Evolutionary conservation across 2,113 vertebrate species (phyloP), one percentile per base, ranked within the genome.

Genomic region (Clarias macrocephalus): DNA sequence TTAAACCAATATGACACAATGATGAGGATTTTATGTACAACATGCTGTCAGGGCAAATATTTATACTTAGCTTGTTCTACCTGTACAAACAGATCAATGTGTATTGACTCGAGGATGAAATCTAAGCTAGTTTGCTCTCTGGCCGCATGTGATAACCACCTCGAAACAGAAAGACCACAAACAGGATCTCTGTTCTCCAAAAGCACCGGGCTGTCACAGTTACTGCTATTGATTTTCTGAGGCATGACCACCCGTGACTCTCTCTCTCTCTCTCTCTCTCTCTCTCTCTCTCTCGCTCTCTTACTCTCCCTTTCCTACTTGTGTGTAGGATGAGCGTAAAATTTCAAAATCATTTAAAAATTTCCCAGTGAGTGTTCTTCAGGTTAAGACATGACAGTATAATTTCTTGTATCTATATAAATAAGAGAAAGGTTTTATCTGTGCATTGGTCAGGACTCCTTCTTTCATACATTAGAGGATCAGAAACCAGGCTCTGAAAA

Each of bases 71-170:
- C 86, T 91, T 90, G 89, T 91, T 87, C 92, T 93, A 94, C 91
- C 91, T 91, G 92, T 88, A 92, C 89, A 91, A 93, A 86, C 89
- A 91, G 89, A 92, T 93, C 88, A 88, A 94, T 95, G 91, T 92
- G 93, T 94, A 93, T 94, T 93, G 92, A 92, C 92, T 91, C 88
- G 89, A 88, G 91, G 91, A 90, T 88, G 88, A 94, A 94, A 93
- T 70, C 88, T 91, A 93, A 93, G 92, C 90, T 90, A 91, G 90
- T 88, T 88, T 89, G 79, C 89, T 76, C 83, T 85, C 84, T 88
- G 76, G 21, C 56, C 75, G 84, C 88, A 91, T 92, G 89, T 91
- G 88, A 90, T 92, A 92, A 91, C 87, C 80, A 88, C 88, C 63
- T 84, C 56, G 80, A 48, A 84, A 59, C 37, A 85, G 82, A 87